Conservation (phyloP, 2,888 invertebrate genomes). For the Drosophila anceps region DNA sequence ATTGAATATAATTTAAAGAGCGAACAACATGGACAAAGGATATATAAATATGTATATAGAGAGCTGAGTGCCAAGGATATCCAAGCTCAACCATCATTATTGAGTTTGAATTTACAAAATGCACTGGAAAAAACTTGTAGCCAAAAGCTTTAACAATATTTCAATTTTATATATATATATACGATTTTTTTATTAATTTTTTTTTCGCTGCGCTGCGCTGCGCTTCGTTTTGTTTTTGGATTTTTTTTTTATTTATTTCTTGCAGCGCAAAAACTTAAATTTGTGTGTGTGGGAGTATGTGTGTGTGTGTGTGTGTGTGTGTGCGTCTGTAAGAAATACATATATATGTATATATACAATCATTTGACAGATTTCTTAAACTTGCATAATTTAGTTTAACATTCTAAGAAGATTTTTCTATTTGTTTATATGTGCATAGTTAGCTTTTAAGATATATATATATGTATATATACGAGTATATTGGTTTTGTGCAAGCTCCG, state of each 20-base stretch:
- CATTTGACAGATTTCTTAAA: neutral
- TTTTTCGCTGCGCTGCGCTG: too few species aligned
- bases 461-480: too few species aligned
- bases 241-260: slow-evolving; percentile 1
- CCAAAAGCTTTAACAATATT: slow-evolving; percentile 27
- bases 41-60: slow-evolving; percentile 11
- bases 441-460: neutral
- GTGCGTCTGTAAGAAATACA: slow-evolving; percentile 47
- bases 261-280: slow-evolving; percentile 15
- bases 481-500: too few species aligned
- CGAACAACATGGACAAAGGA: slow-evolving; percentile 42
- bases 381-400: neutral
- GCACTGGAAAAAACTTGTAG: slow-evolving; percentile 19
- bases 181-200: neutral
- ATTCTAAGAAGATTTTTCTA: neutral
- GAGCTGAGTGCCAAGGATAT: slow-evolving; percentile 17
- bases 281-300: neutral
- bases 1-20: slow-evolving; percentile 57
- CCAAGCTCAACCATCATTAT: slow-evolving; percentile 28
- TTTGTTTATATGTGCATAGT: slow-evolving; percentile 1
- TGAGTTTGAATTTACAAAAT: slow-evolving; percentile 55
- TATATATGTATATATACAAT: slow-evolving; percentile 13
- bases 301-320: neutral
- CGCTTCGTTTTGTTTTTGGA: neutral
- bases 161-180: slow-evolving; percentile 17